These are phyloP conservation scores for Acrocephalus arundinaceus DNA, from an alignment of 2,113 vertebrate species.

Conservation along the genomic window DNA sequence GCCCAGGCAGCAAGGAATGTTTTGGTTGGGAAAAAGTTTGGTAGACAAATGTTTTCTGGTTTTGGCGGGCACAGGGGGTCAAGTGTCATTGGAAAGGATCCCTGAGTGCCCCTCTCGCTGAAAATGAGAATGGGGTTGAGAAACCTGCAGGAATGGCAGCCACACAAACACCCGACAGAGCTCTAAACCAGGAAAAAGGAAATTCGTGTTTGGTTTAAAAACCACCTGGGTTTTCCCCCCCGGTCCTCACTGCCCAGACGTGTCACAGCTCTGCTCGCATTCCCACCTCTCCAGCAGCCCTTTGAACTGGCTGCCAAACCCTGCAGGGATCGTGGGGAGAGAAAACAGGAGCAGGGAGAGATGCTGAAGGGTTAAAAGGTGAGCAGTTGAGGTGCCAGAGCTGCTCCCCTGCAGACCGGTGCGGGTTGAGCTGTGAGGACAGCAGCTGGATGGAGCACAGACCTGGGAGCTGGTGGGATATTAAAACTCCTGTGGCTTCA, in stretches of 20 bases:
- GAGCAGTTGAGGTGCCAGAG: background rate
- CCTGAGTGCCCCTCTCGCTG: background rate
- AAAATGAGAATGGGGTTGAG: background rate
- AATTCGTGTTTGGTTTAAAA: background rate
- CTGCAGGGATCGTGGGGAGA: accelerated
- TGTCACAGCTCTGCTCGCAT: background rate
- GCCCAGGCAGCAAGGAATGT: background rate
- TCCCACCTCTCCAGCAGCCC: background rate
- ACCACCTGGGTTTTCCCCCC: background rate
- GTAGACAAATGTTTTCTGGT: background rate
- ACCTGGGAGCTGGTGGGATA: accelerated
- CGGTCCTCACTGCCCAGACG: accelerated
- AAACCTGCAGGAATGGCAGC: background rate
- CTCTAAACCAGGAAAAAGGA: constrained; percentile 24
- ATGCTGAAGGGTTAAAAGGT: background rate
- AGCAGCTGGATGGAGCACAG: background rate
- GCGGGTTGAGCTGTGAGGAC: accelerated
- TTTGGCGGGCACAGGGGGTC: background rate
- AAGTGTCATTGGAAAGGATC: background rate
- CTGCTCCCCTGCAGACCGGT: accelerated
- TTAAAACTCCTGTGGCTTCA: background rate
- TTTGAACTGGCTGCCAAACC: background rate
- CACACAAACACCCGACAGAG: background rate
- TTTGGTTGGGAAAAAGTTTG: background rate
- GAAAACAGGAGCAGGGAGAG: background rate